Conservation (phyloP, 2,888 invertebrate genomes). For the Craniophora ligustri region DNA sequence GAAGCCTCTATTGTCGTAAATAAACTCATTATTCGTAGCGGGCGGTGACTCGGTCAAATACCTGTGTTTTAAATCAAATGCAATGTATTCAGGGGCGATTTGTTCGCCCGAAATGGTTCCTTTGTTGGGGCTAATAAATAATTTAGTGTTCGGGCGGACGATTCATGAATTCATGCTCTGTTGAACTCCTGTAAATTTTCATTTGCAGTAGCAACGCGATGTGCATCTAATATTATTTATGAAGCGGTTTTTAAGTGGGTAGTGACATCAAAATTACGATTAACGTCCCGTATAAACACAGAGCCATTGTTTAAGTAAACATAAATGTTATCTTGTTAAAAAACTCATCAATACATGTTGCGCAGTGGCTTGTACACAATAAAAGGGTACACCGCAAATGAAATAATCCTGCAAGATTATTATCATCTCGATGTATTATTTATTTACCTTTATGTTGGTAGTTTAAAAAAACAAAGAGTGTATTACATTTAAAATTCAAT, state of each 20-base stretch:
- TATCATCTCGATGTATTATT: constrained; percentile 57
- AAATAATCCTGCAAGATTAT: constrained; percentile 61
- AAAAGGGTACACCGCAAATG: constrained; percentile 43
- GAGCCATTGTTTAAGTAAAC: constrained; percentile 51
- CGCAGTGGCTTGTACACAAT: constrained; percentile 21
- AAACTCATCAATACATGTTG: constrained; percentile 45
- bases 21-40: constrained; percentile 72
- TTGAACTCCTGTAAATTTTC: constrained; percentile 68
- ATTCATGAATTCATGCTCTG: constrained; percentile 68
- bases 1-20: constrained; percentile 71
- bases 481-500: constrained; percentile 81
- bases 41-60: constrained; percentile 80
- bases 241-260: constrained; percentile 60
- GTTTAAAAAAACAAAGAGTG: constrained; percentile 71
- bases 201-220: constrained; percentile 52
- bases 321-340: constrained; percentile 53
- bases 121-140: constrained; percentile 78
- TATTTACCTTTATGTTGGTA: constrained; percentile 58
- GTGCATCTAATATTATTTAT: constrained; percentile 60
- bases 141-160: constrained; percentile 65
- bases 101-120: constrained; percentile 71
- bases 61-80: constrained; percentile 81
- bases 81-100: constrained; percentile 72
- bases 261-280: constrained; percentile 59
- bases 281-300: constrained; percentile 61